phyloP scores from a whole-genome alignment of 2,888 invertebrate species.

The Hoplodrina ambigua region DNA sequence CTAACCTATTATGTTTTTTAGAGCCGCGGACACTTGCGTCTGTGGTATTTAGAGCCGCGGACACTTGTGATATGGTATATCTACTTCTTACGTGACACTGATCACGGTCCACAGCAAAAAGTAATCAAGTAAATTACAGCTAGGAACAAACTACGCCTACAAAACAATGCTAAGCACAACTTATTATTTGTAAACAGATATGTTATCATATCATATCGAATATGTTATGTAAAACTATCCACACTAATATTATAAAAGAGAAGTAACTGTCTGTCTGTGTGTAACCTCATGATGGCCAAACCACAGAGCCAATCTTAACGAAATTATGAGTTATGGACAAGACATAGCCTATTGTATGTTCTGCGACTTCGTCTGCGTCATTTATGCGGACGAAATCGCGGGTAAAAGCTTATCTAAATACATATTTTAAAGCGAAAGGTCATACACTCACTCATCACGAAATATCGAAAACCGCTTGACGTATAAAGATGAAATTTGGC shows the following conservation, averaged over 20 bases:
- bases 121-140: slow-evolving; percentile 9
- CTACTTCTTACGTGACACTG: slow-evolving; percentile 1
- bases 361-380: no score
- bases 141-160: not conserved
- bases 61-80: not conserved
- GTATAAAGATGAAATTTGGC: no score
- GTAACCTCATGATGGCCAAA: not conserved
- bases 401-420: no score
- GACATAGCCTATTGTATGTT: no score
- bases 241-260: not conserved
- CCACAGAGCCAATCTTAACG: not conserved
- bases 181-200: slow-evolving; percentile 14
- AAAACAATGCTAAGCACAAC: slow-evolving; percentile 13
- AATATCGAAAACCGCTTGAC: no score
- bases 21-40: no score
- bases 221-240: slow-evolving; percentile 27
- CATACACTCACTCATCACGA: no score
- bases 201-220: slow-evolving; percentile 16
- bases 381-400: no score
- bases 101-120: not conserved
- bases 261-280: not conserved
- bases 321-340: not conserved
- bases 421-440: no score
- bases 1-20: no score
- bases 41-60: not conserved